Percentiles rank a stretch among this genome's conserved stretches.
Conservation (phyloP, 2,888 invertebrate genomes). For the Cerastis rubricosa region DNA sequence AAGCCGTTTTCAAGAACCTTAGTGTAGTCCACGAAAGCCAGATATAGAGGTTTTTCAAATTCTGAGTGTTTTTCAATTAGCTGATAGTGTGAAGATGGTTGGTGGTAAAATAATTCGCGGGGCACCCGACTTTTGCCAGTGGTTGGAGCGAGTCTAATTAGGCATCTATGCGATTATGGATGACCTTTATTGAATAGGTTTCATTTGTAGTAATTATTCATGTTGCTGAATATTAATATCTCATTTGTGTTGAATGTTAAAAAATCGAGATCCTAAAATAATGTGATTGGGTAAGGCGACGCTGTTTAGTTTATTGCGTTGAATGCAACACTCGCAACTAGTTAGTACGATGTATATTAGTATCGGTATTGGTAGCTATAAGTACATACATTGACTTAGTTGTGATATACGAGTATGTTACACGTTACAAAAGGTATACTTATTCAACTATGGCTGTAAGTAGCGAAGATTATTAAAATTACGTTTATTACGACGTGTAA, state of each 20-base stretch:
- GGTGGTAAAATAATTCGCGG: too few relatives aligned
- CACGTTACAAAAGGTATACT: slow-evolving; percentile 30
- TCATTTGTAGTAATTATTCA: not conserved
- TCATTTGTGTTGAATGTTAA: not conserved
- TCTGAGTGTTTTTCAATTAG: too few relatives aligned
- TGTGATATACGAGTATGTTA: not conserved
- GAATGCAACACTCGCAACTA: not conserved
- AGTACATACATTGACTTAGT: slow-evolving; percentile 11
- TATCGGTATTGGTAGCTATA: not conserved
- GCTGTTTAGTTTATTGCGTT: not conserved
- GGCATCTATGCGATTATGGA: too few relatives aligned
- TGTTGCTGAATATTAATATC: not conserved
- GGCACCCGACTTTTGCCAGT: too few relatives aligned
- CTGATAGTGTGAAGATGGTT: too few relatives aligned
- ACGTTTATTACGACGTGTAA: slow-evolving; percentile 30
- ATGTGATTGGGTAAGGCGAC: not conserved
- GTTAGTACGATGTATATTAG: not conserved
- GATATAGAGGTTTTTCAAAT: too few relatives aligned
- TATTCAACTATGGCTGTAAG: slow-evolving; percentile 28
- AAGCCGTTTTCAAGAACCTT: too few relatives aligned
- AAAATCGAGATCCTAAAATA: not conserved
- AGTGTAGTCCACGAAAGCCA: too few relatives aligned
- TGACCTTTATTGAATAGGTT: too few relatives aligned
- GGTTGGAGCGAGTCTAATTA: too few relatives aligned
- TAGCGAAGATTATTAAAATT: slow-evolving; percentile 27